Percentiles rank a stretch among this genome's conserved stretches.
phyloP scores from a whole-genome alignment of 2,113 vertebrate species.

The Callipepla squamata region DNA sequence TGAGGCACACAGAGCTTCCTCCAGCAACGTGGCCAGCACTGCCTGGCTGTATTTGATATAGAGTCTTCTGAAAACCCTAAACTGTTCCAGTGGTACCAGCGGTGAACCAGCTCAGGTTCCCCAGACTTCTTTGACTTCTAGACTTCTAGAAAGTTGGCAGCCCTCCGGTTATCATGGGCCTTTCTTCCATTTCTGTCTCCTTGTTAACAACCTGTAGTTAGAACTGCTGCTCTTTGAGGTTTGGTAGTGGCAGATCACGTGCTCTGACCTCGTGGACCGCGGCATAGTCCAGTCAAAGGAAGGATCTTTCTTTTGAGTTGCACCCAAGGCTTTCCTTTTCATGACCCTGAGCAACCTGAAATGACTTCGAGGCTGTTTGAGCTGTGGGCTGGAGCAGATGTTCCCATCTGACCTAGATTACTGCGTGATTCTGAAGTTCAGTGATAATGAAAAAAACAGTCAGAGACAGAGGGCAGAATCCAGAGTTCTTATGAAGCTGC shows the following conservation, averaged over 20 bases:
- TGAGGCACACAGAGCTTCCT: neutral
- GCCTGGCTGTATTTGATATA: neutral
- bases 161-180: neutral
- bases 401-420: neutral
- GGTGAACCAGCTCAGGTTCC: neutral
- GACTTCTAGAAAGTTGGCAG: neutral
- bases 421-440: neutral
- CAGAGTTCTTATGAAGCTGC: neutral
- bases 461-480: neutral
- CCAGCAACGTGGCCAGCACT: fast-evolving
- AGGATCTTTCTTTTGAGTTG: neutral
- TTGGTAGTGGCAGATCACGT: neutral
- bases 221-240: neutral
- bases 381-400: neutral
- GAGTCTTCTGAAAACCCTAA: neutral
- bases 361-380: neutral
- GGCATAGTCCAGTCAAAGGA: neutral
- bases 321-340: neutral
- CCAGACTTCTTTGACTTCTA: neutral
- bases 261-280: neutral
- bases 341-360: neutral
- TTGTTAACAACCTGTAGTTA: neutral
- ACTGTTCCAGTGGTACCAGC: fast-evolving
- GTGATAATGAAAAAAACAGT: neutral
- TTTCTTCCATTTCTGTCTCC: neutral